phyloP scores from a whole-genome alignment of 2,113 vertebrate species.

The Semicossyphus pulcher region DNA sequence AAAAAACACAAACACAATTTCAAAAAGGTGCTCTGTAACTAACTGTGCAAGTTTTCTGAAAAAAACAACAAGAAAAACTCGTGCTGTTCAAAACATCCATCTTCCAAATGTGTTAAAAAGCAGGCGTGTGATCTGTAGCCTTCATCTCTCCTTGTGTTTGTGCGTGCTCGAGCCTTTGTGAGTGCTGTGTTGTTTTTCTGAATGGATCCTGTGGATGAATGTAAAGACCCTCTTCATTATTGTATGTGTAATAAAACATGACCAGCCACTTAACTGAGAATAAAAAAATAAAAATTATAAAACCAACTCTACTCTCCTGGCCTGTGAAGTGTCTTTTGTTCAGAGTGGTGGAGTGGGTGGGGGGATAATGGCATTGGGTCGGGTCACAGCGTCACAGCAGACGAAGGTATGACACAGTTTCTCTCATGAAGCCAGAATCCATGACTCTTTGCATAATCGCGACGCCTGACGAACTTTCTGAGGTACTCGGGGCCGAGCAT shows the following conservation, averaged over 20 bases:
- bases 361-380: neutral
- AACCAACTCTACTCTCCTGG: conserved; percentile 36
- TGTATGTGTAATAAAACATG: conserved; percentile 76
- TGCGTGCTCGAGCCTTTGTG: conserved; percentile 51
- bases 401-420: neutral
- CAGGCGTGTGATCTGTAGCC: conserved; percentile 26
- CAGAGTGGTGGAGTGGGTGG: no score
- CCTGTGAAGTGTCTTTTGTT: conserved; percentile 9
- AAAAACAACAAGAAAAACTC: neutral
- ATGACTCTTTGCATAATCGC: conserved; percentile 7
- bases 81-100: conserved; percentile 39
- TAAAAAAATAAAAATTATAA: conserved; percentile 68
- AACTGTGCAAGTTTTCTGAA: conserved; percentile 54
- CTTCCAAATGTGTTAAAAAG: conserved; percentile 35
- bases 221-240: conserved; percentile 68
- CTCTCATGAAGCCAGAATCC: neutral
- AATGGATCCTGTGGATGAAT: conserved; percentile 74
- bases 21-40: conserved; percentile 79
- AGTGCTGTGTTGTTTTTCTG: conserved; percentile 41
- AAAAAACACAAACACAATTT: conserved; percentile 59
- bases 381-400: neutral
- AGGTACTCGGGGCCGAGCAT: neutral
- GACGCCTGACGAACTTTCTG: conserved; percentile 3
- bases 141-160: conserved; percentile 24
- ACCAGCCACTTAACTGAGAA: conserved; percentile 81